Conservation (phyloP, 2,113 vertebrate genomes). For the Calonectris borealis region DNA sequence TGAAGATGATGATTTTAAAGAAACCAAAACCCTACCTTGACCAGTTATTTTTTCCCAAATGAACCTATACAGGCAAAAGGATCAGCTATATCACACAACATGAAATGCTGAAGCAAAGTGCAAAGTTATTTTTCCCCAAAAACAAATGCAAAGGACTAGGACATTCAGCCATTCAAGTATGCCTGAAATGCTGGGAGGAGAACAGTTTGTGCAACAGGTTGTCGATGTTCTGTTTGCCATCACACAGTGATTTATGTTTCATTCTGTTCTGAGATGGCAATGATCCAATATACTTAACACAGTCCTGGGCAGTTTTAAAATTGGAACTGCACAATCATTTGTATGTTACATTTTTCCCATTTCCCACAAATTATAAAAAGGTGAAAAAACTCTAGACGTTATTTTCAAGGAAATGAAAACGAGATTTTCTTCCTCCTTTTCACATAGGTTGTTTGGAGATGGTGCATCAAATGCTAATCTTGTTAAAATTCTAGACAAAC, state of each 20-base stretch:
- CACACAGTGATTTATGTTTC: neutral
- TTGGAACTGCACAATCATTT: neutral
- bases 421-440: neutral
- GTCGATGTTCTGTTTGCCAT: neutral
- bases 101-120: neutral
- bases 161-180: neutral
- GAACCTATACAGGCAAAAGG: neutral
- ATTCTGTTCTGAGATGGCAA: neutral
- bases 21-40: neutral
- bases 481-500: neutral
- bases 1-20: neutral
- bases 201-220: neutral
- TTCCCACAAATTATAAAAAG: neutral
- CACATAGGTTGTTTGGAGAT: neutral
- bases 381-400: neutral
- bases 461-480: neutral
- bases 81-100: neutral
- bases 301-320: neutral
- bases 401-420: neutral
- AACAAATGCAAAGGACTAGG: neutral
- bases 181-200: neutral
- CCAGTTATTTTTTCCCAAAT: neutral
- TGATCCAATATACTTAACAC: neutral
- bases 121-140: neutral
- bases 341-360: neutral